Evolutionary conservation across 1,140 invertebrate genomes (phyloP).

Genomic region (Drosophila oshimai): DNA sequence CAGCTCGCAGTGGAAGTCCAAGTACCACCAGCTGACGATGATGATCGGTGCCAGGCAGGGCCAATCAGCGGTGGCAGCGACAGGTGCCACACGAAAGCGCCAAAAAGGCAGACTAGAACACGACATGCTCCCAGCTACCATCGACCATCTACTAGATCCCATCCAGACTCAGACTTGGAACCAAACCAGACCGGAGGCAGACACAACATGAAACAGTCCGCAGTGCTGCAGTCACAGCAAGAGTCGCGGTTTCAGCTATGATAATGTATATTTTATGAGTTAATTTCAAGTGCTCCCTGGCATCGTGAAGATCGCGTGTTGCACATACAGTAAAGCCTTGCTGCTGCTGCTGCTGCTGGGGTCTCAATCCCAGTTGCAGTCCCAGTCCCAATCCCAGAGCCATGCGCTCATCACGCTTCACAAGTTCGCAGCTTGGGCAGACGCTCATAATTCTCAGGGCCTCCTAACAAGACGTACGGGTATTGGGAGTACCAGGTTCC

Average conservation of each 20-base stretch:
- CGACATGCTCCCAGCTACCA: slow-evolving; percentile 18
- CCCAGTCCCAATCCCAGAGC: slow-evolving; percentile 2
- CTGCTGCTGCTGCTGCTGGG: background rate
- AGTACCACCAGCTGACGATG: slow-evolving; percentile 42
- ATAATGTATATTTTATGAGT: slow-evolving; percentile 82
- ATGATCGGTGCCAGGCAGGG: slow-evolving; percentile 46
- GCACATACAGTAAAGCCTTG: slow-evolving; percentile 52
- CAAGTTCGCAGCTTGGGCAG: slow-evolving; percentile 76
- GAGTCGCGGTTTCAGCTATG: slow-evolving; percentile 58
- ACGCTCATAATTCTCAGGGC: slow-evolving; percentile 67
- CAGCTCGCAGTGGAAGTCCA: background rate
- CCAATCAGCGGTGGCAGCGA: slow-evolving; percentile 62
- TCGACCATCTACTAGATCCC: background rate
- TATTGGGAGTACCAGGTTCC: background rate
- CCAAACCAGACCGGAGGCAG: slow-evolving; percentile 8
- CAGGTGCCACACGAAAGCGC: slow-evolving; percentile 74
- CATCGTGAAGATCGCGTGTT: slow-evolving; percentile 59
- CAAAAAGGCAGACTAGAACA: slow-evolving; percentile 72
- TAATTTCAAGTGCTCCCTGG: slow-evolving; percentile 53
- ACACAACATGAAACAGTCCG: slow-evolving; percentile 20
- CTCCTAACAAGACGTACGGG: slow-evolving; percentile 50
- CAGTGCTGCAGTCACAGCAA: slow-evolving; percentile 17
- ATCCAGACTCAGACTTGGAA: slow-evolving; percentile 17
- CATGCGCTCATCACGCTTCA: slow-evolving; percentile 77
- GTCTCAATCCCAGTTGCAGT: slow-evolving; percentile 1